Evolutionary conservation across 2,797 vertebrate species (phyloP).

Genomic region (Halcyon chelicuti): DNA sequence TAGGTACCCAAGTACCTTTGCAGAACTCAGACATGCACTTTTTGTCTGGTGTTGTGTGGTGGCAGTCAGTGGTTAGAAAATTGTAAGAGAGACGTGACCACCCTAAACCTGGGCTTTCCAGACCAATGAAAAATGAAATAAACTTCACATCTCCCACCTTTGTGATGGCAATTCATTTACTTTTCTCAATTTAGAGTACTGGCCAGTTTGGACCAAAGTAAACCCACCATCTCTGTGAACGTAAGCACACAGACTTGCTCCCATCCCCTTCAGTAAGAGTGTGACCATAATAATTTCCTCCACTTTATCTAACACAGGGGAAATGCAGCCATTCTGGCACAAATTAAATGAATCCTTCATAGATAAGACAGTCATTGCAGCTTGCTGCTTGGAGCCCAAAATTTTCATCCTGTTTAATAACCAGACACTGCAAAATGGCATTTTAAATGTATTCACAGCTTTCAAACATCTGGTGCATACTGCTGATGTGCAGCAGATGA

Average conservation of each 20-base stretch:
- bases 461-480: constrained; percentile 49
- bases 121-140: neutral
- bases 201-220: neutral
- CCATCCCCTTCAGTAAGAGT: neutral
- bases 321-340: constrained; percentile 10
- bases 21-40: neutral
- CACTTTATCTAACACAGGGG: neutral
- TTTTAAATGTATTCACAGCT: constrained; percentile 48
- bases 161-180: neutral
- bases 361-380: constrained; percentile 17
- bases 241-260: neutral
- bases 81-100: neutral
- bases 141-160: neutral
- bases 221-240: neutral
- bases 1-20: neutral
- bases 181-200: neutral
- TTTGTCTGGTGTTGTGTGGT: neutral
- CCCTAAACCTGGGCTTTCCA: neutral
- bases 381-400: constrained; percentile 7
- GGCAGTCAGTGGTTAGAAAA: neutral
- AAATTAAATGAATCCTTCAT: constrained; percentile 29
- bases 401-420: constrained; percentile 54
- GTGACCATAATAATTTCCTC: neutral
- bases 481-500: neutral
- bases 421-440: constrained; percentile 32